Evolutionary conservation across 2,888 invertebrate genomes (phyloP), one percentile per base, ranked within the genome.

Genomic region (Papilio gigon): DNA sequence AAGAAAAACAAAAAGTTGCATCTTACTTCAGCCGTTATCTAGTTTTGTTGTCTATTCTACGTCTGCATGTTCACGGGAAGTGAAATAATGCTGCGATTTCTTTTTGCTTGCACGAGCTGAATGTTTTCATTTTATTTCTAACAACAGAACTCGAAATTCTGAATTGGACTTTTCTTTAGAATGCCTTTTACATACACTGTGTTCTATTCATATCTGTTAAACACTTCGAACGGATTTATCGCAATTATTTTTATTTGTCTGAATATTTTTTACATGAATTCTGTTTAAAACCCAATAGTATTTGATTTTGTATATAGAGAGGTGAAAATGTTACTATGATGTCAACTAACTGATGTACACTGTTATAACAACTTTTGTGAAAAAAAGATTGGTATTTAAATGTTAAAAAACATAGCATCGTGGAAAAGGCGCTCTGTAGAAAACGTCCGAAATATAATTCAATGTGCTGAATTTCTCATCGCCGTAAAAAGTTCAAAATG

Each of bases 401-500:
- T 50, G 2, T 25, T n/a, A 14, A 25, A 44, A 47, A 47, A 66
- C 22, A 37, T 2, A 14, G 8, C 22, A 66, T n/a, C 25, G 14
- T 20, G 11, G 3, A 47, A 9, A 60, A 22, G n/a, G 35, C 35
- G 59, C 37, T 47, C 33, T 56, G 44, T 63, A 44, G 14, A 63
- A 62, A 62, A 56, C 22, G 40, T 27, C 47, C 56, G 20, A 67
- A 68, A 68, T 37, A 58, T 67, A 56, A 67, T 62, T 56, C 56
- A 62, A 62, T 68, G 47, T 58, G 35, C 58, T 68, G 35, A 68
- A 68, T 68, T 35, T 30, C 44, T 47, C 58, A 14, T 25, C 37
- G 58, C 47, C 27, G 20, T 63, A 47, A 59, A 68, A 63, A 63
- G 56, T 47, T 58, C 58, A 63, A 68, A 68, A 63, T 68, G 37